Percentiles rank a stretch among this genome's conserved stretches.
phyloP scores from a whole-genome alignment of 2,888 invertebrate genomes.

The Ochlodes sylvanus region DNA sequence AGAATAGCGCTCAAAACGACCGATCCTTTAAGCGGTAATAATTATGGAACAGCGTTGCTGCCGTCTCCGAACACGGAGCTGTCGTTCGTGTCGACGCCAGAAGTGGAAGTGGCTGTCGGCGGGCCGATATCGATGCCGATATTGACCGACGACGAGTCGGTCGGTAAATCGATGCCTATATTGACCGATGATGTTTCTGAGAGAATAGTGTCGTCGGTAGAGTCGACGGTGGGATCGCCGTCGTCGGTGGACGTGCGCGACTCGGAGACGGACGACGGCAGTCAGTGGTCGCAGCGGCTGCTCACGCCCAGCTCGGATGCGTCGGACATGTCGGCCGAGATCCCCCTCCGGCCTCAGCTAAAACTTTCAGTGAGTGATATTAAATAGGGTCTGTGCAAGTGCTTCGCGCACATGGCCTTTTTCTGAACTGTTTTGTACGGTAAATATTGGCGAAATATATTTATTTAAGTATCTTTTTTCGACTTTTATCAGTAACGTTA shows the following conservation, averaged over 20 bases:
- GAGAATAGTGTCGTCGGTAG: slow-evolving; percentile 60
- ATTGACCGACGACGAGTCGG: slow-evolving; percentile 78
- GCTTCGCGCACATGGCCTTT: slow-evolving; percentile 36
- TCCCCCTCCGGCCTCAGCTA: slow-evolving; percentile 72
- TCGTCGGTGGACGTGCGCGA: slow-evolving; percentile 61
- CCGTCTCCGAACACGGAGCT: slow-evolving; percentile 70
- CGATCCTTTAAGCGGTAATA: slow-evolving; percentile 65
- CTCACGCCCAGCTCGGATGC: slow-evolving; percentile 70
- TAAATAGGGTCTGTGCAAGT: slow-evolving; percentile 28
- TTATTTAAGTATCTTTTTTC: slow-evolving; percentile 48
- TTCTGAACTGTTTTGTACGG: slow-evolving; percentile 21
- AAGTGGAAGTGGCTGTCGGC: slow-evolving; percentile 58
- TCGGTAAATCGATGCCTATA: slow-evolving; percentile 72
- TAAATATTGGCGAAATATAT: slow-evolving; percentile 41
- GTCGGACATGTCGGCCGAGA: slow-evolving; percentile 72
- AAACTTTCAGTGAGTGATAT: slow-evolving; percentile 69
- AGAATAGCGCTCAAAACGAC: slow-evolving; percentile 86
- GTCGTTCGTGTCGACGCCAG: slow-evolving; percentile 63
- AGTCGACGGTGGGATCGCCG: slow-evolving; percentile 60
- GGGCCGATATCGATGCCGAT: slow-evolving; percentile 86
- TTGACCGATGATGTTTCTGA: slow-evolving; percentile 70
- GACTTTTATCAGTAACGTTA: slow-evolving; percentile 41
- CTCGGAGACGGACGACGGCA: slow-evolving; percentile 59
- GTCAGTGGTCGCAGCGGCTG: slow-evolving; percentile 66
- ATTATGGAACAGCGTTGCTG: slow-evolving; percentile 58